Conservation (phyloP, 2,797 vertebrate species). For the Enteromius treurensis region DNA sequence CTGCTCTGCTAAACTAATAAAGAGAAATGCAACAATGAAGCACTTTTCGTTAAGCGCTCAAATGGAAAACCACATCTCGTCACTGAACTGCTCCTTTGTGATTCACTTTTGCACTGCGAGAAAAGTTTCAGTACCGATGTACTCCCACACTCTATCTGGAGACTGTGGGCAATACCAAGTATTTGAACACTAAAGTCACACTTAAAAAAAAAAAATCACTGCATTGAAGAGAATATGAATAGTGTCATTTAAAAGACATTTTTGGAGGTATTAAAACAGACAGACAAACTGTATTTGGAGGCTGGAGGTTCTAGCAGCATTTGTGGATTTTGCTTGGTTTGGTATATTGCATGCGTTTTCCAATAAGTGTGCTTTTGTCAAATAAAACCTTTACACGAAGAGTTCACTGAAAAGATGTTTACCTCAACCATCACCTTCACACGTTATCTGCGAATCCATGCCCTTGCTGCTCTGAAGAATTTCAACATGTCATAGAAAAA, state of each 20-base stretch:
- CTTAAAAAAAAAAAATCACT: neutral
- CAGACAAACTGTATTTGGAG: neutral
- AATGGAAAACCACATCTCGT: constrained; percentile 30
- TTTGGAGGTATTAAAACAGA: neutral
- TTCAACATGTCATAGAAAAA: constrained; percentile 52
- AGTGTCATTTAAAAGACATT: neutral
- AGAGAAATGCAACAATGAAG: constrained; percentile 44
- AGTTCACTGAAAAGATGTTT: constrained; percentile 3
- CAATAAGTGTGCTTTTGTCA: neutral
- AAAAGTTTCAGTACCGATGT: neutral
- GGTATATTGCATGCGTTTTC: neutral
- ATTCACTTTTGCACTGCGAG: constrained; percentile 22
- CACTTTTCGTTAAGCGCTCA: constrained; percentile 30
- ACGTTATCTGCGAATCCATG: neutral
- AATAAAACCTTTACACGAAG: constrained; percentile 10
- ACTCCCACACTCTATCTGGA: neutral
- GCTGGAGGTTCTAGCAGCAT: neutral
- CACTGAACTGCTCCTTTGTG: constrained; percentile 26
- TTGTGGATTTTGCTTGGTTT: neutral
- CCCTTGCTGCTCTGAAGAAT: constrained; percentile 22
- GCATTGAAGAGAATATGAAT: neutral
- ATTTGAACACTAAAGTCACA: neutral
- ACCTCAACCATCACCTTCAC: neutral
- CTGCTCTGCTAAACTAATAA: constrained; percentile 56
- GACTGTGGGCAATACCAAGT: neutral